These are phyloP conservation scores for Erythrocercus mccallii DNA, from an alignment of 2,113 vertebrate genomes.

Conservation along the genomic window DNA sequence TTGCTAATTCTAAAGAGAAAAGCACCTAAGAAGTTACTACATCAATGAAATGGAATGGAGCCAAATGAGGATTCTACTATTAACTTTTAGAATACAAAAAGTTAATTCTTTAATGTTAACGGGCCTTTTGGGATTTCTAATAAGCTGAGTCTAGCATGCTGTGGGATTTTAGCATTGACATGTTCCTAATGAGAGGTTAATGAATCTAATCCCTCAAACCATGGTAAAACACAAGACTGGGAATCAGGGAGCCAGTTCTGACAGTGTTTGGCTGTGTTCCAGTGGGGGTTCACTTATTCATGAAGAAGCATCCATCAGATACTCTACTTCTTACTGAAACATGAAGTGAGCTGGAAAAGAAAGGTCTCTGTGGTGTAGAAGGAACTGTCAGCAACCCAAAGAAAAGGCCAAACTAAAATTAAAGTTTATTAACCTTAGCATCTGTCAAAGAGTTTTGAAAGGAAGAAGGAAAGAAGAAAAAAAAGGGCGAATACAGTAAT, in stretches of 20 bases:
- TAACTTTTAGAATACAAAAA: slow-evolving; percentile 17
- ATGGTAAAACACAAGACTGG: slow-evolving; percentile 8
- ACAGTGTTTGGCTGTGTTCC: slow-evolving; percentile 33
- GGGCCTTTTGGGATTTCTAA: slow-evolving; percentile 22
- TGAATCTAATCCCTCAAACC: slow-evolving; percentile 48
- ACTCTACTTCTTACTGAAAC: background rate
- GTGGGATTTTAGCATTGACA: slow-evolving; percentile 36
- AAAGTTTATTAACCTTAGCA: slow-evolving; percentile 46
- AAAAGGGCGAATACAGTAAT: background rate
- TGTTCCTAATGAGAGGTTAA: slow-evolving; percentile 62
- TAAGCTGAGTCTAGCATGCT: background rate
- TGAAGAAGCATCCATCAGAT: slow-evolving; percentile 23
- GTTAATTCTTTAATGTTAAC: slow-evolving; percentile 18
- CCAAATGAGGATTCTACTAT: background rate
- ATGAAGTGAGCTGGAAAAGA: slow-evolving; percentile 22
- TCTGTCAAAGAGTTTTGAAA: slow-evolving; percentile 30
- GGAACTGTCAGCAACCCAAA: slow-evolving; percentile 12
- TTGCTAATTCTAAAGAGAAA: background rate
- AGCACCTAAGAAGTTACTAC: background rate
- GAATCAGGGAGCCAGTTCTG: slow-evolving; percentile 29
- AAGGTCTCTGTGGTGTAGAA: background rate
- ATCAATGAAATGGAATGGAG: background rate
- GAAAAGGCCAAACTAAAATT: slow-evolving; percentile 44
- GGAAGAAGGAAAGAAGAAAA: background rate
- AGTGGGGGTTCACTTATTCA: slow-evolving; percentile 38